Base-by-base conservation (phyloP, 1,140 invertebrate species). In the Scaptodrosophila lebanonensis region DNA sequence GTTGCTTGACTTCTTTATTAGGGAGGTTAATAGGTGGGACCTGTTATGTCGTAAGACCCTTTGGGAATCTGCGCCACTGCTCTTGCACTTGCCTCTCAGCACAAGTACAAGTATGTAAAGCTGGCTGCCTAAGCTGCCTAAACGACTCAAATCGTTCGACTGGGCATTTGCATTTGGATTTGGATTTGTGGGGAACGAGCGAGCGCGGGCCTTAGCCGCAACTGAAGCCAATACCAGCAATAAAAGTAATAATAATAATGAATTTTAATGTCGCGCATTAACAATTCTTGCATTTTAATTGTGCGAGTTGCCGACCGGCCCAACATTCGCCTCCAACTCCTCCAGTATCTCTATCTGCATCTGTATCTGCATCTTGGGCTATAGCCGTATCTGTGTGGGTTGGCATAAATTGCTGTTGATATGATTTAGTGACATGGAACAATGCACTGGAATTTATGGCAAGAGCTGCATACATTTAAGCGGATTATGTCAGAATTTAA, bases 201-300 rank as follows among this genome's bases (percentile, higher is more conserved):
- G 32, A 33, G 18, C 44, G 47, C 53, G 20, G 48, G 36, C 36
- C 29, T 16, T 33, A 33, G 25, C 3, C 35, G 8, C 38, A 65
- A 44, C 27, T 25, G 38, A 16, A 79, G 54, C 73, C 50, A 62
- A 66, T 71, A 59, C 39, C 50, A 38, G 60, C 83, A 70, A 68
- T 53, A 70, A 71, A 49, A 82, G 75, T 75, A 82, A 83, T 82
- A 75, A 82, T 82, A 82, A 82, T 82, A 82, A 82, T 82, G 75
- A 82, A 82, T 82, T 82, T 82, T 82, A 82, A 82, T 82, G 75
- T 67, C 66, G 75, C 69, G 66, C 75, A 83, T 82, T 82, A 82
- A 83, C 75, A 82, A 82, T 82, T 82, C 75, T 67, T 82, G 75
- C 75, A 82, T 82, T 82, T 82, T 82, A 82, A 82, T 82, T 83